A percentile compares a stretch with the other conserved stretches of the same genome.
Evolutionary conservation across 2,797 vertebrate genomes (phyloP).

Genomic region (Oreonectes daqikongensis): DNA sequence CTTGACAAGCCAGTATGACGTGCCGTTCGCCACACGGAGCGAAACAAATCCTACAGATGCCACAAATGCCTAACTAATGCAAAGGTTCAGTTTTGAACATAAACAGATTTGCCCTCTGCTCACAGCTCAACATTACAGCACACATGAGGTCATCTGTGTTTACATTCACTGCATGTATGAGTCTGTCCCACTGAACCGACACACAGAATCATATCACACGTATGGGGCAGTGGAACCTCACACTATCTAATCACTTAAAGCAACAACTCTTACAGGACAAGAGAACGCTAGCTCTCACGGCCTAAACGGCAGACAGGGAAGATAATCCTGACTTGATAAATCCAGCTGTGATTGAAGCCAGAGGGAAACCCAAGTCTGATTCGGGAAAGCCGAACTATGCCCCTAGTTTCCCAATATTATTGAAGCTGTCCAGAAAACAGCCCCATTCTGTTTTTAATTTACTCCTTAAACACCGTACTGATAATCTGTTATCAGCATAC

Average conservation of each 20-base stretch:
- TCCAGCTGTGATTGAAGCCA: conserved; percentile 69
- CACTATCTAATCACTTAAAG: conserved; percentile 49
- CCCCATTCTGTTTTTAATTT: conserved; percentile 51
- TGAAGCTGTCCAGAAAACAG: conserved; percentile 58
- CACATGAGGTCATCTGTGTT: conserved; percentile 43
- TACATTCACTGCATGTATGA: conserved; percentile 31
- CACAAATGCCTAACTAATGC: conserved; percentile 28
- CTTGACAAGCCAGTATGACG: background rate
- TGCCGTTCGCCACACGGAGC: background rate
- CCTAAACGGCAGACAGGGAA: conserved; percentile 47
- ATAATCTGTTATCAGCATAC: conserved; percentile 65
- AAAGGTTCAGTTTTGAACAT: conserved; percentile 11
- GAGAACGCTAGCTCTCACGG: conserved; percentile 26
- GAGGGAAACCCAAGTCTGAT: conserved; percentile 60
- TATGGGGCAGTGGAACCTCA: conserved; percentile 39
- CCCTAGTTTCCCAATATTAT: conserved; percentile 71
- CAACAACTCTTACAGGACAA: conserved; percentile 27
- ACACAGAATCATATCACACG: conserved; percentile 35
- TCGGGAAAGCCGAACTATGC: conserved; percentile 58
- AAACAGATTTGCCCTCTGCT: conserved; percentile 40
- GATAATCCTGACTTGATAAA: conserved; percentile 69
- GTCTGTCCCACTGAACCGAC: conserved; percentile 34
- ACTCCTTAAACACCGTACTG: conserved; percentile 52
- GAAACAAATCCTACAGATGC: conserved; percentile 15
- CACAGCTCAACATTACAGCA: conserved; percentile 4